Base-by-base conservation (phyloP, 2,113 vertebrate species). In the Psephotus haematonotus region DNA sequence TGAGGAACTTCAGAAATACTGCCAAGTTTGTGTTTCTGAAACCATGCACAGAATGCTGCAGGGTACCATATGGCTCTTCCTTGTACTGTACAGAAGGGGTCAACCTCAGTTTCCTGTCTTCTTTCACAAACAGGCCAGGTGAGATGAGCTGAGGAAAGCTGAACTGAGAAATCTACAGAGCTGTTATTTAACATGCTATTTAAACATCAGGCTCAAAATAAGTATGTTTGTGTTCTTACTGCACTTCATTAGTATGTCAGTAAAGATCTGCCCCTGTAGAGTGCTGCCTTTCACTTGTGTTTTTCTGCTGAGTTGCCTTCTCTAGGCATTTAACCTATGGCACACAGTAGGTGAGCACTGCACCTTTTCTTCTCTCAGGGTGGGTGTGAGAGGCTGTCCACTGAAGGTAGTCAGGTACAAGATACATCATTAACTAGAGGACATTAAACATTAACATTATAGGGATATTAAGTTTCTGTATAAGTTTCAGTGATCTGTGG, bases 251-350 rank as follows among this genome's bases (percentile, higher is more conserved):
- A 37, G 31, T 15, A 7, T 31, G 49, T 47, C 46, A 53, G 0
- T 68, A 55, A 59, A 80, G 37, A 59, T 27, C 12, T 63, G 41
- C 18, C 39, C 37, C 67, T 80, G 62, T 62, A 84, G 78, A 91
- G 62, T 10, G 1, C 80, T 72, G 68, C 57, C 69, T 64, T 55
- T 77, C 46, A 12, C 43, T 92, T 41, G 2, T 10, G 17, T 72
- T 89, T 62, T 74, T 82, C 10, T 62, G 39, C 63, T 5, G 44
- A 35, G 43, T 4, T 83, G 11, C n/a, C n/a, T 57, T 90, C 68
- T 65, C 15, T 13, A 17, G 82, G 13, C 19, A 31, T 5, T 0
- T 19, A 10, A 10, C 47, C 8, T 19, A 0, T 39, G 64, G 44
- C 53, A 25, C 8, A 1, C 25, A 4, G 31, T 17, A 57, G 75